Conservation (phyloP, 2,888 invertebrate genomes). For the Dorcus parallelipipedus region DNA sequence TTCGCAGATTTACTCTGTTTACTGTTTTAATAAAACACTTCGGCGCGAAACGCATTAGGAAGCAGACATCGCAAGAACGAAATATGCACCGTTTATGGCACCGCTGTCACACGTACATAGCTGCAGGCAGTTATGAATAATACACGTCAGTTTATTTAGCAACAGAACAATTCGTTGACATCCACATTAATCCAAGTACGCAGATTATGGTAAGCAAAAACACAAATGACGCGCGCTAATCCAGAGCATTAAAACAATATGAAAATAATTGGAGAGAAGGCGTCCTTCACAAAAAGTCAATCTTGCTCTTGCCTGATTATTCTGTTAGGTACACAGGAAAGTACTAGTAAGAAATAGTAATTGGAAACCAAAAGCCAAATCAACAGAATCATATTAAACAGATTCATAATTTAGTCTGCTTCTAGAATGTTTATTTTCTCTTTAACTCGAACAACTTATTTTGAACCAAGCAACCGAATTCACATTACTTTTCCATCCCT, state of each 20-base stretch:
- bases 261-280: neutral
- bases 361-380: no score
- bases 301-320: no score
- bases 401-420: no score
- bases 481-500: no score
- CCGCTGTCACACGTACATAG: neutral
- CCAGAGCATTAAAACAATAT: neutral
- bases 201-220: constrained; percentile 22
- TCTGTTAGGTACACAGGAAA: no score
- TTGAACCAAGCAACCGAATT: no score
- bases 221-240: constrained; percentile 4
- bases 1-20: no score
- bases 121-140: constrained; percentile 22
- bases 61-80: neutral
- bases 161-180: constrained; percentile 24
- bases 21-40: neutral
- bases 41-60: neutral
- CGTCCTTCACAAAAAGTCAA: neutral
- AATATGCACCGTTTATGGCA: neutral
- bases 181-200: constrained; percentile 24
- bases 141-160: constrained; percentile 23
- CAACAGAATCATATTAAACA: no score
- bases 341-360: no score
- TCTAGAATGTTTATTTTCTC: no score
- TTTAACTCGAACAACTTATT: no score